Conservation (phyloP, 2,113 vertebrate species). For the Vulpes lagopus region DNA sequence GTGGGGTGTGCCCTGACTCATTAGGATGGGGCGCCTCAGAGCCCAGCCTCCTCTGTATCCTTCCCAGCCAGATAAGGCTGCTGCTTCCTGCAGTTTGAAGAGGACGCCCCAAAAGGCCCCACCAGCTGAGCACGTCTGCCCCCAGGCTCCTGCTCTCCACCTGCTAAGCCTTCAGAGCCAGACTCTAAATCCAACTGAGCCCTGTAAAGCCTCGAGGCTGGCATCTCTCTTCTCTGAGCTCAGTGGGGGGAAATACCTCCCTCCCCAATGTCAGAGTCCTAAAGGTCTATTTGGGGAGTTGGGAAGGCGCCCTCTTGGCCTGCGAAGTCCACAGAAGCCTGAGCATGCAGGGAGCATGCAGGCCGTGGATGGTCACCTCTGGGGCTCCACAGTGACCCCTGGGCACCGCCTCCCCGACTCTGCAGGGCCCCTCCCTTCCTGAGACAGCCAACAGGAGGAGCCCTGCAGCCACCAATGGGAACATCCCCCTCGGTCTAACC, state of each 20-base stretch:
- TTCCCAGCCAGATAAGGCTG: accelerated
- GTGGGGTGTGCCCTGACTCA: accelerated
- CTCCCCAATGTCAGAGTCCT: accelerated
- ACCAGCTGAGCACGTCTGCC: background rate
- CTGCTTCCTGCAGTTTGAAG: background rate
- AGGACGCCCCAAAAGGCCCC: background rate
- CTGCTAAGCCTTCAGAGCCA: background rate
- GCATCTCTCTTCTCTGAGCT: background rate
- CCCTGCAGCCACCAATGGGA: too few species aligned
- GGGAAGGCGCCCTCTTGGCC: background rate
- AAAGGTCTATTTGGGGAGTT: background rate
- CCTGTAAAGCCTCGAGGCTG: background rate
- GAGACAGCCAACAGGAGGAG: accelerated
- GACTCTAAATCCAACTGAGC: background rate
- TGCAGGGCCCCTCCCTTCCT: background rate
- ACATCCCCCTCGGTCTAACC: too few species aligned
- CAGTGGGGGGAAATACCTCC: background rate
- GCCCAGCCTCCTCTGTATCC: background rate
- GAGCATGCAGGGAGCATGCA: accelerated
- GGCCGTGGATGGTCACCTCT: too few species aligned
- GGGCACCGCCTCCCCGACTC: background rate
- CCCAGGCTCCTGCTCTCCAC: accelerated
- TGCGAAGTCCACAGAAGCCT: background rate
- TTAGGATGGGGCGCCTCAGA: background rate
- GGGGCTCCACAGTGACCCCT: background rate